Percentiles rank a stretch among this genome's conserved stretches.
Conservation (phyloP, 2,888 invertebrate species). For the Meiosimyza decipiens region DNA sequence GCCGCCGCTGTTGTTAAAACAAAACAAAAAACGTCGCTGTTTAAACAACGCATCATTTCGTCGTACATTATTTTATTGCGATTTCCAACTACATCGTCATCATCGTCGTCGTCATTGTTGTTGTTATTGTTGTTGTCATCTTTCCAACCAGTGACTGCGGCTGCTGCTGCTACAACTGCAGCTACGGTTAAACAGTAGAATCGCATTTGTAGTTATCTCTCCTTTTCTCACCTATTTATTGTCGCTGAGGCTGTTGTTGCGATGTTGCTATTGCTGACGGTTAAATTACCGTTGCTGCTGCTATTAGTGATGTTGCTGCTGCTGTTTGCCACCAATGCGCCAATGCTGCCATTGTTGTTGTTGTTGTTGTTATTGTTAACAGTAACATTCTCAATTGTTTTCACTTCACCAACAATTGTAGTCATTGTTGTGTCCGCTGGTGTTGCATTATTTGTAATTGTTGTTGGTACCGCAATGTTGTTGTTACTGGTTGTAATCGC, state of each 20-base stretch:
- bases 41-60: not conserved
- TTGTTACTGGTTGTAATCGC: conserved; percentile 43
- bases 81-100: conserved; percentile 36
- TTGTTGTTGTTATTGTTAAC: conserved; percentile 42
- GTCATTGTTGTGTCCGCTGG: conserved; percentile 40
- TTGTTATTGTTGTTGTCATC: conserved; percentile 44
- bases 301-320: conserved; percentile 44
- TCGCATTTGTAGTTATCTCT: conserved; percentile 63
- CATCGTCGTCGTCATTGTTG: conserved; percentile 29
- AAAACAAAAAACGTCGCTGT: conserved; percentile 39
- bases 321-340: conserved; percentile 36
- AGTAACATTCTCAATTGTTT: conserved; percentile 19
- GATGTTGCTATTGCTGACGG: conserved; percentile 49
- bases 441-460: conserved; percentile 38
- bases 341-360: conserved; percentile 39
- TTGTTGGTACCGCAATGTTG: conserved; percentile 39
- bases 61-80: conserved; percentile 12
- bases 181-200: conserved; percentile 43
- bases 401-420: conserved; percentile 38
- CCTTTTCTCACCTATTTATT: conserved; percentile 67
- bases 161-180: not conserved
- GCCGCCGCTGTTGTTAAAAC: conserved; percentile 26
- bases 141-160: conserved; percentile 8
- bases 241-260: conserved; percentile 50
- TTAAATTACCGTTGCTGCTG: conserved; percentile 38